Evolutionary conservation across 2,888 invertebrate species (phyloP).

Genomic region (Netelia inedita): DNA sequence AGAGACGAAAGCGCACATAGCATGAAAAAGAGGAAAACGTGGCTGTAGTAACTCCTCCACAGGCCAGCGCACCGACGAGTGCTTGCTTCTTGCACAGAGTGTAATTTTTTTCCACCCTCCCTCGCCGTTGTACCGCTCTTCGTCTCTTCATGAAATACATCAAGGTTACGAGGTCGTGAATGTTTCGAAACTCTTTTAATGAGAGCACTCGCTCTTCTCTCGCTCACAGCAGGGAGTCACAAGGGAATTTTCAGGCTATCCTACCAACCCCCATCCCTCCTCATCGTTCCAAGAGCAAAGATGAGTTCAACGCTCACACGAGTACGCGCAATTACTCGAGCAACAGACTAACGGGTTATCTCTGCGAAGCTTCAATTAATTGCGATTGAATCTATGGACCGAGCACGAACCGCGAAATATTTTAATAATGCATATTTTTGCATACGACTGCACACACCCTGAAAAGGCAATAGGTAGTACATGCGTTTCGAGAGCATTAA

Average conservation of each 20-base stretch:
- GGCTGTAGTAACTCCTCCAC: conserved; percentile 32
- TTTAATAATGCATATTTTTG: conserved; percentile 72
- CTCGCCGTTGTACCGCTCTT: conserved; percentile 14
- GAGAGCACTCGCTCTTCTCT: conserved; percentile 52
- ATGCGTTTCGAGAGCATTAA: background rate
- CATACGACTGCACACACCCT: conserved; percentile 4
- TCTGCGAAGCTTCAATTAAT: conserved; percentile 75
- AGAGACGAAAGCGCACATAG: conserved; percentile 22
- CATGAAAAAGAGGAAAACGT: conserved; percentile 47
- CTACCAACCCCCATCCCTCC: conserved; percentile 5
- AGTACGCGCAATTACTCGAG: conserved; percentile 74
- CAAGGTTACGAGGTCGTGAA: conserved; percentile 70
- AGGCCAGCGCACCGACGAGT: conserved; percentile 55
- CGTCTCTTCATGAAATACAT: conserved; percentile 54
- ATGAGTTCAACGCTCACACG: conserved; percentile 69
- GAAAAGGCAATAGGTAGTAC: conserved; percentile 35
- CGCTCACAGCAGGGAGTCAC: conserved; percentile 12
- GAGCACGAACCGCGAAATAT: conserved; percentile 69
- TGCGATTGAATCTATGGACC: conserved; percentile 67
- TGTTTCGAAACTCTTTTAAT: conserved; percentile 67
- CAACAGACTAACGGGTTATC: conserved; percentile 58
- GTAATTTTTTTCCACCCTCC: conserved; percentile 25
- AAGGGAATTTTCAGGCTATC: conserved; percentile 16
- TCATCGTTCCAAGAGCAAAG: conserved; percentile 35
- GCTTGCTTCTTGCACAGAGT: conserved; percentile 53